Evolutionary conservation across 2,888 invertebrate genomes (phyloP).

Genomic region (Hyposoter dolosus): DNA sequence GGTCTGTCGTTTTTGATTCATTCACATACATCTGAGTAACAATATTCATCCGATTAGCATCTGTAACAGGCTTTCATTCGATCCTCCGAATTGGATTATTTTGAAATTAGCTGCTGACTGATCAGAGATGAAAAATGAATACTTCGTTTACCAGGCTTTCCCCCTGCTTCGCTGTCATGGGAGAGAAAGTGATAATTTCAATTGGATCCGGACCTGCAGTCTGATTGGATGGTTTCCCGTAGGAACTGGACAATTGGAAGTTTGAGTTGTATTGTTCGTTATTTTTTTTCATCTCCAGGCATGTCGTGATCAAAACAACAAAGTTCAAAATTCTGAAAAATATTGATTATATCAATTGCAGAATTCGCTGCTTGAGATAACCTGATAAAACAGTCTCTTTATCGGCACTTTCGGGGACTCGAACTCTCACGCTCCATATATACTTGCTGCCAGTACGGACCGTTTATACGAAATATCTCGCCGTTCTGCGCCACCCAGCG

Average conservation of each 20-base stretch:
- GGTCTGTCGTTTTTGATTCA: neutral
- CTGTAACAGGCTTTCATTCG: constrained; percentile 22
- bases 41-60: neutral
- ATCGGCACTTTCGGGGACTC: neutral
- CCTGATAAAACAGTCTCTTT: neutral
- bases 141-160: neutral
- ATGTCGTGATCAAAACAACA: neutral
- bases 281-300: neutral
- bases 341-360: neutral
- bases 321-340: constrained; percentile 3
- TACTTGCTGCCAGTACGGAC: neutral
- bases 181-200: neutral
- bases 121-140: neutral
- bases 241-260: neutral
- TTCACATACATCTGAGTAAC: neutral
- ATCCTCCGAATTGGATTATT: neutral
- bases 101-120: neutral
- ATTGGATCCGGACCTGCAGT: neutral
- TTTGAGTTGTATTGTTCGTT: neutral
- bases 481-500: neutral
- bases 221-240: neutral
- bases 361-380: neutral
- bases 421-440: neutral
- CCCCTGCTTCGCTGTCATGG: neutral
- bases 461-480: neutral